phyloP scores from a whole-genome alignment of 2,113 vertebrate species.

The Gallinago undulata region DNA sequence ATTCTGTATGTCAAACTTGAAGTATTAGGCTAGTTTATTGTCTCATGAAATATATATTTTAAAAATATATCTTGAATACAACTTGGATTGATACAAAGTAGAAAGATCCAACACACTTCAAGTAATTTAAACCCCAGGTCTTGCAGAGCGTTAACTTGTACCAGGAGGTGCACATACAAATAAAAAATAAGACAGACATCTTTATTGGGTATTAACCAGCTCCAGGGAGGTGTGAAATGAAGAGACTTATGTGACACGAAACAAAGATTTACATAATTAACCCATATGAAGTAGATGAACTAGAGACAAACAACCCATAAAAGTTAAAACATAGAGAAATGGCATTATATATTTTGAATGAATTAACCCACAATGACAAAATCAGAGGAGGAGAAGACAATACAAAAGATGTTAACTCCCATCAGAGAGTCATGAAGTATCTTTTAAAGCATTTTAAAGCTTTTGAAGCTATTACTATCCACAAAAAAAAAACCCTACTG shows the following conservation, averaged over 20 bases:
- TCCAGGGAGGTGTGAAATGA: background rate
- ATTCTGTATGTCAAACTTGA: no score
- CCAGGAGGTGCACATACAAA: background rate
- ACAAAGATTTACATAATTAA: slow-evolving; percentile 12
- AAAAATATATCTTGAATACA: background rate
- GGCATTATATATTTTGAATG: background rate
- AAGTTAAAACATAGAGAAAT: background rate
- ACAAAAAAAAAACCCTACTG: background rate
- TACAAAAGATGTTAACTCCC: background rate
- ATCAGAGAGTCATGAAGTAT: background rate
- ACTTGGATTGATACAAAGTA: background rate
- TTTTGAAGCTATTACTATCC: background rate
- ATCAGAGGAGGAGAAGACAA: background rate
- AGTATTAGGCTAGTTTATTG: background rate
- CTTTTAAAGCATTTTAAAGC: background rate
- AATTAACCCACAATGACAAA: background rate
- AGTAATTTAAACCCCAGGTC: background rate
- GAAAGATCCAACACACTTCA: background rate
- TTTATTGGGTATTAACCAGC: background rate
- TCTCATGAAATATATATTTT: background rate
- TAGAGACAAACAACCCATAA: background rate
- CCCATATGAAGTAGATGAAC: background rate
- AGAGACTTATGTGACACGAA: background rate
- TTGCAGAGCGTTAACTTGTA: background rate
- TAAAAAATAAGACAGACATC: background rate